Percentiles rank a stretch among this genome's conserved stretches.
Evolutionary conservation across 2,797 vertebrate genomes (phyloP).

Genomic region (Bovichtus variegatus): DNA sequence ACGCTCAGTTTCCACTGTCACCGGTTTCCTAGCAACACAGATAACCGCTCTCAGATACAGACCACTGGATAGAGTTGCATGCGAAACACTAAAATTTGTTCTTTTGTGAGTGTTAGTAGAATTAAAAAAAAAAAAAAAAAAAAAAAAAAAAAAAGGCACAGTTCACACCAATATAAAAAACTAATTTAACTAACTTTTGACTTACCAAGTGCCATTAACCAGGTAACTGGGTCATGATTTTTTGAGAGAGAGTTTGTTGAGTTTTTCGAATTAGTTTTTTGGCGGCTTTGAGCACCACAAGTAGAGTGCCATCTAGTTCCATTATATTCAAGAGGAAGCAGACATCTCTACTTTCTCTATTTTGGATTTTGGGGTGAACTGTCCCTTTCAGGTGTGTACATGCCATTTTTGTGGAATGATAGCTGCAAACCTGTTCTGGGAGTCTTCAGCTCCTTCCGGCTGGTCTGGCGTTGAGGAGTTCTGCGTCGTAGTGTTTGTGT

Average conservation of each 20-base stretch:
- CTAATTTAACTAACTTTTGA: no score
- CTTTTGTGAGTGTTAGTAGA: conserved; percentile 35
- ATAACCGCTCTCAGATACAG: conserved; percentile 52
- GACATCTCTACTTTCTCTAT: no score
- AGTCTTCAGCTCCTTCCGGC: conserved; percentile 69
- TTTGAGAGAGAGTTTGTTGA: no score
- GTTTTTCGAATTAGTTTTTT: no score
- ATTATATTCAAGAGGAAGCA: no score
- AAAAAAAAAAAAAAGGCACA: no score
- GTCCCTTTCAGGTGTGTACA: not conserved
- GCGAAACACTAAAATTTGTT: conserved; percentile 32
- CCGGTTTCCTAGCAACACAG: conserved; percentile 82
- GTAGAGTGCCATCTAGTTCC: no score
- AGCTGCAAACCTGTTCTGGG: conserved; percentile 81
- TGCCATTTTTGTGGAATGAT: not conserved
- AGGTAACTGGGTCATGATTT: no score
- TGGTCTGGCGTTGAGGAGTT: conserved; percentile 54
- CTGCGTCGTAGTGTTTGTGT: conserved; percentile 57
- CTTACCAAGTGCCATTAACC: no score
- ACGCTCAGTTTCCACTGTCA: conserved; percentile 77
- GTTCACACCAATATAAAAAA: no score
- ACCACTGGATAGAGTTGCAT: conserved; percentile 37
- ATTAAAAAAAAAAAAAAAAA: conserved; percentile 6
- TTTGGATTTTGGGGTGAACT: no score
- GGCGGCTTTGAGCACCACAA: no score